Percentiles rank a stretch among this genome's conserved stretches.
These are phyloP conservation scores for Ginglymostoma cirratum DNA, from an alignment of 2,113 vertebrate genomes.

Conservation along the genomic window DNA sequence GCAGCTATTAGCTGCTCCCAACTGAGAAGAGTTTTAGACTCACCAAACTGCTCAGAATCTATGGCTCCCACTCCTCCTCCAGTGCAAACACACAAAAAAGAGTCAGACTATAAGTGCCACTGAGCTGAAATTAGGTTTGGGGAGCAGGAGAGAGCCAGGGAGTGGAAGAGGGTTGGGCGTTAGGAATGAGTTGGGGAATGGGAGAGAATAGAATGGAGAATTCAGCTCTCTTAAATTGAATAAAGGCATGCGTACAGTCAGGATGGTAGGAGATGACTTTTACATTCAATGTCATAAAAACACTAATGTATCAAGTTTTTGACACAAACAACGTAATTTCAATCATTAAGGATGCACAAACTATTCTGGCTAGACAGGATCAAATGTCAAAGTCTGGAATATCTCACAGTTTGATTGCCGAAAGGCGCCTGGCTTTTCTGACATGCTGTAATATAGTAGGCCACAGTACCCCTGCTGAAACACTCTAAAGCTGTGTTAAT, in stretches of 20 bases:
- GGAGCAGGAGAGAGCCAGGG: not conserved
- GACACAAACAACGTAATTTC: conserved; percentile 51
- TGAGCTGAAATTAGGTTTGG: not conserved
- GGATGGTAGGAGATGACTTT: conserved; percentile 50
- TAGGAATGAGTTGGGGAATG: not conserved
- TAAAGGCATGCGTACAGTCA: conserved; percentile 45
- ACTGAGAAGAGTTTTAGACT: not conserved
- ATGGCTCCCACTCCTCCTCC: no score
- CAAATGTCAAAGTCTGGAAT: conserved; percentile 52
- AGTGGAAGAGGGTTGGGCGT: not conserved
- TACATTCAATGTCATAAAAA: conserved; percentile 58
- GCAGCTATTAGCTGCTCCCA: not conserved
- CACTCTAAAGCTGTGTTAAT: not conserved
- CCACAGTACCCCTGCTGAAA: not conserved
- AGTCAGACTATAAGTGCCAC: no score
- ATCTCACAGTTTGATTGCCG: conserved; percentile 62
- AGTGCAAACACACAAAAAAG: no score
- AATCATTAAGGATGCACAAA: conserved; percentile 55
- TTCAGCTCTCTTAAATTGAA: not conserved
- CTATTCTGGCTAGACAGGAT: conserved; percentile 58
- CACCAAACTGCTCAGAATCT: no score
- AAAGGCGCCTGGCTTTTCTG: conserved; percentile 50
- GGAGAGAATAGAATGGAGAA: not conserved
- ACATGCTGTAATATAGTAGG: conserved; percentile 47
- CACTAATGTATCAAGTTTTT: conserved; percentile 55